Percentiles rank a stretch among this genome's conserved stretches.
Evolutionary conservation across 2,797 vertebrate species (phyloP).

Genomic region (Sebastes vulpes): DNA sequence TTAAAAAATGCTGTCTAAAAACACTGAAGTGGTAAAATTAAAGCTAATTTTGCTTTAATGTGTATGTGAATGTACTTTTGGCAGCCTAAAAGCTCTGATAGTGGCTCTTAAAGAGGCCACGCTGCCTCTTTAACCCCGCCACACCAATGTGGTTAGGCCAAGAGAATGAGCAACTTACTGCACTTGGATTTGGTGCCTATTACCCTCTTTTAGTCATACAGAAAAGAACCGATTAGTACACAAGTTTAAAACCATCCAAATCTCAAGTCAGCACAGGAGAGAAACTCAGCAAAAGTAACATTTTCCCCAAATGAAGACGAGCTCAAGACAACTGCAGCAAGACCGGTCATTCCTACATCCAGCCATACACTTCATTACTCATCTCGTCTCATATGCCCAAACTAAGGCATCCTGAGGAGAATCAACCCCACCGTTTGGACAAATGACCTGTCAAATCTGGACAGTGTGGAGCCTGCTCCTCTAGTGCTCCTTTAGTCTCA

Average conservation of each 20-base stretch:
- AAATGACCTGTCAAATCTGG: slow-evolving; percentile 15
- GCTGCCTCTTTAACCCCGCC: not conserved
- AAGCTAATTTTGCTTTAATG: not conserved
- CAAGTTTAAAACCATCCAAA: not conserved
- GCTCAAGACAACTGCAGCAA: slow-evolving; percentile 1
- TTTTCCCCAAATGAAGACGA: not conserved
- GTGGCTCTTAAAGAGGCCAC: not conserved
- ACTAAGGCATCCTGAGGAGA: not conserved
- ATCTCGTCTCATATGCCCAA: not conserved
- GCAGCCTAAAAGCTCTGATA: not conserved
- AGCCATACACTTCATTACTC: slow-evolving; percentile 3
- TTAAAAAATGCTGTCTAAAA: not conserved
- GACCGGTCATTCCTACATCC: not conserved
- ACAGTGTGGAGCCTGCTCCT: not conserved
- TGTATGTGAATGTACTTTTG: not conserved
- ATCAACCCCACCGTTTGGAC: slow-evolving; percentile 1
- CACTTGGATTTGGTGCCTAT: not conserved
- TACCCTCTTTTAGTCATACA: not conserved
- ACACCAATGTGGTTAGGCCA: not conserved
- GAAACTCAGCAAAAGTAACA: not conserved
- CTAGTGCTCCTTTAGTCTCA: slow-evolving; percentile 23
- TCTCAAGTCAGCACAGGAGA: not conserved
- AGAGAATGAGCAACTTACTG: not conserved
- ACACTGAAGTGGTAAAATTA: not conserved
- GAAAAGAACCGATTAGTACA: not conserved